A percentile compares a stretch with the other conserved stretches of the same genome.
Evolutionary conservation across 2,113 vertebrate genomes (phyloP).

Genomic region (Chaetorhynchus papuensis): DNA sequence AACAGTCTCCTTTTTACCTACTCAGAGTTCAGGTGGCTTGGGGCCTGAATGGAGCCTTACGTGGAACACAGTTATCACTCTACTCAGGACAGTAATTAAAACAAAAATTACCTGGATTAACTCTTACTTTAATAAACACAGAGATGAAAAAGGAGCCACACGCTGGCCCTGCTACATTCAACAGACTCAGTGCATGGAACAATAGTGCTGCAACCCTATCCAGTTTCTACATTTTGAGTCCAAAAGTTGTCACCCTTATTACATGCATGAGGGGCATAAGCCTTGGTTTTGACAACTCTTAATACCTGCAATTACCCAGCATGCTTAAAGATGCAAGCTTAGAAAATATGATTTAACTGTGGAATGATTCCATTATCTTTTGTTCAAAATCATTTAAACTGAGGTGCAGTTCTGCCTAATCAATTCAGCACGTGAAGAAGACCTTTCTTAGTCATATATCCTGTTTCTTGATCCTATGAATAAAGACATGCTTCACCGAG

Average conservation of each 20-base stretch:
- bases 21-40: background rate
- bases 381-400: background rate
- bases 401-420: background rate
- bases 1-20: background rate
- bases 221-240: background rate
- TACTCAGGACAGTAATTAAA: background rate
- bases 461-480: background rate
- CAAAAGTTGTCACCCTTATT: background rate
- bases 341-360: background rate
- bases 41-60: background rate
- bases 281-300: background rate
- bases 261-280: background rate
- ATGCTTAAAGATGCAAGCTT: background rate
- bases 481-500: background rate
- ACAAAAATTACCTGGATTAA: background rate
- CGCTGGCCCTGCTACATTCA: background rate
- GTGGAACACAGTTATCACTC: background rate
- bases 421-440: background rate
- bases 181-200: background rate
- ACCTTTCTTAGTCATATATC: background rate
- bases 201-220: background rate
- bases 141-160: background rate
- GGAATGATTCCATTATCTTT: background rate
- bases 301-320: background rate
- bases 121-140: background rate